Evolutionary conservation across 2,797 vertebrate genomes (phyloP).

Genomic region (Oryzias sinensis): DNA sequence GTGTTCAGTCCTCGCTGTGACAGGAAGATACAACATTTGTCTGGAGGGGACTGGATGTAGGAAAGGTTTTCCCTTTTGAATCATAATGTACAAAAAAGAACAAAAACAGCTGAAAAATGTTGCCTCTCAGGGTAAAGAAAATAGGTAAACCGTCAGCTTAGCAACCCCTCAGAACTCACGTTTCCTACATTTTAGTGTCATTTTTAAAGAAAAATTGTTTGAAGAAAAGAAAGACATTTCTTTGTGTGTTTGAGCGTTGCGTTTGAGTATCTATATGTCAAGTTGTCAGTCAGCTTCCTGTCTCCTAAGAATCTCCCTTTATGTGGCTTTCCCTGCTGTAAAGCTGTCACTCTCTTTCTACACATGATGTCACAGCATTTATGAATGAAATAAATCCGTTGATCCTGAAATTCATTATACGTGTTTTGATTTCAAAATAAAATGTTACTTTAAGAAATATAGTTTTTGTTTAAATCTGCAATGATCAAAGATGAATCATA

Average conservation of each 20-base stretch:
- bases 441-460: too few relatives aligned
- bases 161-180: conserved; percentile 20
- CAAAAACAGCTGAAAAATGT: conserved; percentile 30
- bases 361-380: too few relatives aligned
- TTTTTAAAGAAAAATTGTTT: conserved; percentile 14
- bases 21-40: conserved; percentile 63
- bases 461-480: too few relatives aligned
- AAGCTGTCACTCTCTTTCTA: too few relatives aligned
- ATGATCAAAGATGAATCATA: too few relatives aligned
- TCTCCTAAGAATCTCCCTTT: conserved; percentile 7
- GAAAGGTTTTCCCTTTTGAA: conserved; percentile 56
- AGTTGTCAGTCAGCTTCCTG: not conserved
- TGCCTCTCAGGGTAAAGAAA: conserved; percentile 26
- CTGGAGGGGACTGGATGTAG: conserved; percentile 42
- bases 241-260: conserved; percentile 23
- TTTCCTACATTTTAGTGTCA: conserved; percentile 16
- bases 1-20: conserved; percentile 61
- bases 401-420: too few relatives aligned
- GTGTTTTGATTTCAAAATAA: too few relatives aligned
- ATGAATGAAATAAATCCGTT: too few relatives aligned
- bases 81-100: conserved; percentile 43
- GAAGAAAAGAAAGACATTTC: conserved; percentile 6
- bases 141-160: conserved; percentile 41
- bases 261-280: conserved; percentile 5
- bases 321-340: conserved; percentile 26